phyloP scores from a whole-genome alignment of 2,113 vertebrate genomes.

The Corythoichthys haematopterus region DNA sequence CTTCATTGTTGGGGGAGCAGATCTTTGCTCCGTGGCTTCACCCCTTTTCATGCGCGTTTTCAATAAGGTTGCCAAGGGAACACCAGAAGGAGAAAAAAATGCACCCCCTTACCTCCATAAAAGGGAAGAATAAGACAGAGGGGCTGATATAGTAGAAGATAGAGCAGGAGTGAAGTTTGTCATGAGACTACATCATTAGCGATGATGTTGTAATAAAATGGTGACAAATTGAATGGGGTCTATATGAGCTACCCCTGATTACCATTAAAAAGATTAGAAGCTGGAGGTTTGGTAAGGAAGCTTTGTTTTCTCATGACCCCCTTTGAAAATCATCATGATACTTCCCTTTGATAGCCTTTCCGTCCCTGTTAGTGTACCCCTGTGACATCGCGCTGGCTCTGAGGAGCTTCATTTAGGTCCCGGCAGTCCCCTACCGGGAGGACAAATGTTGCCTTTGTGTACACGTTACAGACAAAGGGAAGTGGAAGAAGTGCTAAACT shows the following conservation, averaged over 20 bases:
- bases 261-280: conserved; percentile 69
- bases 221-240: conserved; percentile 60
- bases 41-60: conserved; percentile 66
- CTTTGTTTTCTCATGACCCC: conserved; percentile 73
- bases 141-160: conserved; percentile 37
- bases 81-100: conserved; percentile 62
- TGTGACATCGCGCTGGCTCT: conserved; percentile 58
- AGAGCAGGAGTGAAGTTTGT: conserved; percentile 37
- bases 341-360: conserved; percentile 74
- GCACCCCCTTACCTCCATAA: conserved; percentile 21
- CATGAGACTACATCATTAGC: conserved; percentile 2
- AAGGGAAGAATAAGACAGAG: conserved; percentile 31
- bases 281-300: conserved; percentile 45
- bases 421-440: conserved; percentile 65
- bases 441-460: conserved; percentile 73
- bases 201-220: conserved; percentile 31
- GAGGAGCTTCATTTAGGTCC: conserved; percentile 60
- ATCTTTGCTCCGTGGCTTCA: conserved; percentile 62
- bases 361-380: conserved; percentile 71
- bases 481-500: conserved; percentile 62
- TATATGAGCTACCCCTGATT: conserved; percentile 65
- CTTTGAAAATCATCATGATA: conserved; percentile 67
- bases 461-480: conserved; percentile 54
- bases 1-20: conserved; percentile 65
- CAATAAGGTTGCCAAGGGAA: conserved; percentile 73